Evolutionary conservation across 2,797 vertebrate species (phyloP), one percentile per base, ranked within the genome.

Genomic region (Lithobates sylvaticus): DNA sequence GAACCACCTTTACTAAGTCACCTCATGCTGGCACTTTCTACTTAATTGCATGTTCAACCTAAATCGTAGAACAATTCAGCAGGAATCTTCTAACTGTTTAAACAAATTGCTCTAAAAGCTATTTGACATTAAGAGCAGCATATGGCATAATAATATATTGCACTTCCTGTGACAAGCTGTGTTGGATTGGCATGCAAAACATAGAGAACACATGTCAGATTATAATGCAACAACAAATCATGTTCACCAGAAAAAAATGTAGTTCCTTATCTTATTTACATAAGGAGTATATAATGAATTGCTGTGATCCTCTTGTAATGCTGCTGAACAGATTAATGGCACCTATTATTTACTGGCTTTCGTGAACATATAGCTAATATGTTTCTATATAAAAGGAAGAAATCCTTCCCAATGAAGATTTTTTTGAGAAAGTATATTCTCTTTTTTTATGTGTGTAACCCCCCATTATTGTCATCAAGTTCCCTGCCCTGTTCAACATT

Each of bases 161-260:
- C 47, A 39, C 36, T 72, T 12, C 69, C 50, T 26, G 2, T 65
- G 61, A 64, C 32, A 74, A 61, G 50, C 21, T 9, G 61, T 27
- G 61, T 83, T 75, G 64, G n/a, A 83, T 83, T 83, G 50, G 74
- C 18, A 83, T 83, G 64, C 72, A 83, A 54, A 76, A 75, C 64
- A 69, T 83, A 76, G 76, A 82, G 70, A 73, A 67, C 81, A 68
- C 21, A 32, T 83, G 81, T 75, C 71, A 83, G 58, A 27, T 72
- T 76, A 26, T 82, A 83, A 75, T 54, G 44, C 10, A 68, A 36
- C 27, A 84, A 76, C 82, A 84, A 76, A 76, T 84, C 82, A 76
- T 68, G 18, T 69, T 54, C 47, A 12, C 34, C 74, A 76, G 73
- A 76, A 73, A 84, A 69, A 58, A 84, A 84, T 76, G 74, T 21